Evolutionary conservation across 2,797 vertebrate species (phyloP), one percentile per base, ranked within the genome.

Genomic region (Periparus ater): DNA sequence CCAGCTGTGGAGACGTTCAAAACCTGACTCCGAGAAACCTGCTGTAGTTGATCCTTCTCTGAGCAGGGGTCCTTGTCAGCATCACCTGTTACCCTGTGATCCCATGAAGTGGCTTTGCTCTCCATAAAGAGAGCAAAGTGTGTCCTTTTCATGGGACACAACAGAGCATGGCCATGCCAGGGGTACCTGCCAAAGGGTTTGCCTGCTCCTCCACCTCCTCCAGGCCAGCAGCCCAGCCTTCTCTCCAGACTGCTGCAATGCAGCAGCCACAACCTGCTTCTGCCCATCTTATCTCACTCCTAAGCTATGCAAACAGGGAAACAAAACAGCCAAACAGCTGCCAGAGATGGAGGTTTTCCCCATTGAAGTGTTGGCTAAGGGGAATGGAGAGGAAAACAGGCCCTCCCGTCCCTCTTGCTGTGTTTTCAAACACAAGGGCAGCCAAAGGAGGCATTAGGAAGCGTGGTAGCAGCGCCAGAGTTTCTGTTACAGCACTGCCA

Each of bases 81-180:
- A 45, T 73, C n/a, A 34, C 16, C 7, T 51, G 1, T 72, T 65
- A 50, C 16, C 19, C 30, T 32, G 9, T 65, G 30, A 30, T 45
- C 10, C 47, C 17, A 23, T 19, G 18, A 55, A 88, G 44, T 21
- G 11, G 18, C 23, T 67, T 78, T 61, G 9, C 6, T 50, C 6
- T n/a, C 22, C 0, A 0, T 25, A 70, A 48, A 60, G 8, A 62
- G 7, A 51, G 5, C 8, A 13, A 40, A 40, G 38, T 40, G 38
- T 40, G 38, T 40, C 11, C 12, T 47, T 88, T 63, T 47, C 9
- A 2, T 23, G 51, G n/a, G 17, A 53, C 16, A 29, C 42, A 40
- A 21, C 0, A 0, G 44, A 74, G 9, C 19, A 13, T 0, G 5
- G 14, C 7, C 36, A 10, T 5, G 11, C 19, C 3, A 7, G 45